A percentile compares a stretch with the other conserved stretches of the same genome.
Conservation (phyloP, 2,888 invertebrate genomes). For the Corythucha ciliata region DNA sequence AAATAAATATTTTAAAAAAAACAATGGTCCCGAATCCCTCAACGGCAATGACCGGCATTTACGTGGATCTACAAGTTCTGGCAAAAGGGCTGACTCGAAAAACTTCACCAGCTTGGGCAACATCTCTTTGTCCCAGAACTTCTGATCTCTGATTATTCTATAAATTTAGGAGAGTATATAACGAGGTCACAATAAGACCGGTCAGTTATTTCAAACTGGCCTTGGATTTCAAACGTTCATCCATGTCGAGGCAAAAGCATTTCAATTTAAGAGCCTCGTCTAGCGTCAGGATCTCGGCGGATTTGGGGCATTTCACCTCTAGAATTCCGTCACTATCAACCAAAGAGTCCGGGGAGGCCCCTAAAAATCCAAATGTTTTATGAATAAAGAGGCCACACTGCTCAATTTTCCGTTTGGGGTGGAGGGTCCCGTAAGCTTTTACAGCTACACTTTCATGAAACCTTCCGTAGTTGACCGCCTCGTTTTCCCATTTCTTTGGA, state of each 20-base stretch:
- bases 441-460: slow-evolving; percentile 2
- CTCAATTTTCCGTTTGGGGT: too few relatives aligned
- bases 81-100: too few relatives aligned
- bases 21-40: too few relatives aligned
- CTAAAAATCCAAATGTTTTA: too few relatives aligned
- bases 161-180: slow-evolving; percentile 17
- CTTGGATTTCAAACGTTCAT: slow-evolving; percentile 24
- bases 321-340: neutral
- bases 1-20: too few relatives aligned
- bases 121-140: slow-evolving; percentile 9
- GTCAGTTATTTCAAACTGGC: slow-evolving; percentile 25
- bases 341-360: too few relatives aligned
- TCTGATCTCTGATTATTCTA: slow-evolving; percentile 18
- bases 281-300: neutral
- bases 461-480: neutral
- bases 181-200: slow-evolving; percentile 25
- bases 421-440: neutral
- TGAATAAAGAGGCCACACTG: too few relatives aligned
- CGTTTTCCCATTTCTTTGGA: too few relatives aligned
- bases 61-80: too few relatives aligned
- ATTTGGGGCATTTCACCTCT: neutral
- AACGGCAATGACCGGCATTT: too few relatives aligned
- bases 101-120: slow-evolving; percentile 20
- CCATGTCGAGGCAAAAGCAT: slow-evolving; percentile 1
- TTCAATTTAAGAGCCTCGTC: neutral